Evolutionary conservation across 2,797 vertebrate species (phyloP).

Genomic region (Falco concolor): DNA sequence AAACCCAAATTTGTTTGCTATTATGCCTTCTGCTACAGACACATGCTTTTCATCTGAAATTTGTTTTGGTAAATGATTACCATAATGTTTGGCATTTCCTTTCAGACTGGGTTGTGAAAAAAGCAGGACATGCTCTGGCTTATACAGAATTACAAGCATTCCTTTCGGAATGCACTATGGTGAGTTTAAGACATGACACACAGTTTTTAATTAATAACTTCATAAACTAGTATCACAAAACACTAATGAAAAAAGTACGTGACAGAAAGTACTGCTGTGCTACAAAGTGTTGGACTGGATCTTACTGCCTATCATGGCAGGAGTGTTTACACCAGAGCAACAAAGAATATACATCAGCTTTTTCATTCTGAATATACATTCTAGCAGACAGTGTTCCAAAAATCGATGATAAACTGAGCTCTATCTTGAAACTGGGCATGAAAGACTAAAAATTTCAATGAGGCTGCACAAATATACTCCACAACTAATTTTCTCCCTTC

Average conservation of each 20-base stretch:
- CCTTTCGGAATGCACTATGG: not conserved
- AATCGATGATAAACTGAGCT: fast-evolving
- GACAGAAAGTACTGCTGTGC: not conserved
- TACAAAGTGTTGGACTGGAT: not conserved
- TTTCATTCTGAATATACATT: not conserved
- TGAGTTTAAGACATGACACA: not conserved
- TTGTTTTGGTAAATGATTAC: not conserved
- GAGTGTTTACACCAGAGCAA: not conserved
- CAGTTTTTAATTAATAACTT: not conserved
- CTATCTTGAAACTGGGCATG: not conserved
- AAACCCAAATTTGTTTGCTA: not conserved
- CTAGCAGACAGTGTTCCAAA: not conserved
- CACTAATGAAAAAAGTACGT: not conserved
- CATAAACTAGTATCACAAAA: not conserved
- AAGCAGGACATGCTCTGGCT: not conserved
- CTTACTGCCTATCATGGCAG: not conserved
- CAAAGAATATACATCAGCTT: not conserved
- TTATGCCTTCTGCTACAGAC: not conserved
- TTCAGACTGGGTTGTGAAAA: not conserved
- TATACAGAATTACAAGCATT: not conserved
- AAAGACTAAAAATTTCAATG: not conserved
- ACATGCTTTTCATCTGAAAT: not conserved
- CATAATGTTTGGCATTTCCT: conserved; percentile 9
- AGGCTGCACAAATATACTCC: not conserved
- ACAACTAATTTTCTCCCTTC: not conserved